Base-by-base conservation (phyloP, 30 jellyfish, hydroid and myxozoan species). In the Euphysa ruthae region DNA sequence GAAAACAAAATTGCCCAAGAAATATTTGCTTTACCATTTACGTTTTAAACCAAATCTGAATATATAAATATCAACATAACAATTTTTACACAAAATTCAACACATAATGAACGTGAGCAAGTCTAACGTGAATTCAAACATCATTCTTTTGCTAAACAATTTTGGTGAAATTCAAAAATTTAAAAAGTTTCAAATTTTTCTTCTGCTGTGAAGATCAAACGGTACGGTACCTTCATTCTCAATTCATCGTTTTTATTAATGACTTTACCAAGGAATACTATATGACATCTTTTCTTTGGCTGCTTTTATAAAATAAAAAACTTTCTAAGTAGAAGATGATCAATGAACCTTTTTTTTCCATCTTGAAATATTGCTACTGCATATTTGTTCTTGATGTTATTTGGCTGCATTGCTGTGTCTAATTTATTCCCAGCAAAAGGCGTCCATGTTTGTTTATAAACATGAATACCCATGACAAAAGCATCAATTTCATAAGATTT, bases 371-470 rank as follows among this genome's bases (percentile, higher is more conserved):
- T 52, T 52, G 21, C 65, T 21, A 52, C 65, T 10, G 65, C 65
- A 32, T 52, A 52, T 52, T 52, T 52, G 65, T 52, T 32, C 25
- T 21, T 52, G 10, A 13, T 52, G 65, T 52, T 52, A 21, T 52
- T 8, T 52, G 65, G 65, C 65, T 52, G 65, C 65, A 52, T 52
- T 32, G n/a, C n/a, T 38, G n/a, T n/a, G n/a, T 38, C 54, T 38
- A 38, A 38, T 38, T 38, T 38, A 12, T 38, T n/a, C n/a, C n/a
- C 54, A 38, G n/a, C 54, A 38, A 38, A 38, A 38, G 54, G 13
- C n/a, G 54, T 38, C 54, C 54, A 38, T 38, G 54, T 38, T 38
- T 38, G 54, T 38, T 38, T 38, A n/a, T n/a, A n/a, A n/a, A n/a
- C n/a, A n/a, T n/a, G n/a, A n/a, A n/a, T n/a, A n/a, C n/a, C n/a